Conservation (phyloP, 2,797 vertebrate genomes). For the Chelon labrosus region DNA sequence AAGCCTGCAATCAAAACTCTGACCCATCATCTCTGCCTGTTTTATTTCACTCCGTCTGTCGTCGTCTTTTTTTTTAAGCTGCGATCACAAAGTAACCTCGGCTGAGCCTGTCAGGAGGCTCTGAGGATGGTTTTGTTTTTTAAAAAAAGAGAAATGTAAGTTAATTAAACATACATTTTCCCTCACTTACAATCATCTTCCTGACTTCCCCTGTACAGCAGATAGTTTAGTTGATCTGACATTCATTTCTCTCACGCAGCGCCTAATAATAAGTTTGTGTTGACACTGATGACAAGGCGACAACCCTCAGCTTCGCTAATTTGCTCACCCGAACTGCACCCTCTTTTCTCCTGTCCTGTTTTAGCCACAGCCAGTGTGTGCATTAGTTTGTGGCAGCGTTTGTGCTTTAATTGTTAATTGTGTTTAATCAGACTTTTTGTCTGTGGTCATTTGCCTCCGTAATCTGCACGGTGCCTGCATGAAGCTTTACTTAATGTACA, state of each 20-base stretch:
- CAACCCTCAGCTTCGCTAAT: slow-evolving; percentile 39
- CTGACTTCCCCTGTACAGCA: not conserved
- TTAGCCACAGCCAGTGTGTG: slow-evolving; percentile 22
- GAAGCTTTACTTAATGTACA: slow-evolving; percentile 23
- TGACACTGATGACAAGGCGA: slow-evolving; percentile 49
- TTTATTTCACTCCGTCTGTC: slow-evolving; percentile 14
- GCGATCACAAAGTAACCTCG: not conserved
- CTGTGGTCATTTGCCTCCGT: slow-evolving; percentile 15
- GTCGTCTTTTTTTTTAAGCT: slow-evolving; percentile 4
- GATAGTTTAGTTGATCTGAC: slow-evolving; percentile 34
- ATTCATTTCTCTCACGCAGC: slow-evolving; percentile 36
- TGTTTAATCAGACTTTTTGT: slow-evolving; percentile 49
- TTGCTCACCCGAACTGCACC: slow-evolving; percentile 6
- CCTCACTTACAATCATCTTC: slow-evolving; percentile 1
- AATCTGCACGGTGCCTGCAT: slow-evolving; percentile 29
- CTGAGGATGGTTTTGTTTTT: not conserved
- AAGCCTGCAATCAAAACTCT: slow-evolving; percentile 26
- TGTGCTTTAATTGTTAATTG: slow-evolving; percentile 44
- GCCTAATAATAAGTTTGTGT: slow-evolving; percentile 33
- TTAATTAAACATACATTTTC: not conserved
- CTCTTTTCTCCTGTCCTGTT: slow-evolving; percentile 13
- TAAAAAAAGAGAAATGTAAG: no score
- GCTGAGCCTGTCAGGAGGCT: not conserved
- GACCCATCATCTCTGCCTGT: slow-evolving; percentile 18
- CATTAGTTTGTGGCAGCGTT: slow-evolving; percentile 31